These are phyloP conservation scores for Campoplex nolae DNA, from an alignment of 2,888 invertebrate genomes.

Conservation along the genomic window DNA sequence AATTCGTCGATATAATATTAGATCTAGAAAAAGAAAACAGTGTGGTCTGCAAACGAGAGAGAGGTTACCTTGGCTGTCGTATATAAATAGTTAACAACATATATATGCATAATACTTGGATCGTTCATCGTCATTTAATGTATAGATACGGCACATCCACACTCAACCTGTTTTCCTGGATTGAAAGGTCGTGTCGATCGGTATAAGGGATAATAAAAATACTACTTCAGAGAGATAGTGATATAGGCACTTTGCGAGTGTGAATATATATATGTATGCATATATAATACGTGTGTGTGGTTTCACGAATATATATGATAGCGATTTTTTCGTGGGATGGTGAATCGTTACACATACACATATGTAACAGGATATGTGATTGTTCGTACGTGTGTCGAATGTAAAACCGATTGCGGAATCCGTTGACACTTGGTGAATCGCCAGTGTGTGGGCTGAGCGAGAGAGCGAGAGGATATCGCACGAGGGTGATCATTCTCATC, in stretches of 20 bases:
- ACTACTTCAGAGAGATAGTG: constrained; percentile 57
- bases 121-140: constrained; percentile 21
- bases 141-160: constrained; percentile 36
- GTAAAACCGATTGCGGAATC: constrained; percentile 55
- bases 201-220: constrained; percentile 63
- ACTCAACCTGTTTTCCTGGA: constrained; percentile 60
- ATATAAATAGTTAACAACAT: neutral
- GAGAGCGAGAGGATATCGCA: neutral
- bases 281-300: neutral
- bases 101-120: constrained; percentile 1
- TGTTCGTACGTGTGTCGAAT: constrained; percentile 49
- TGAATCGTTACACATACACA: constrained; percentile 15
- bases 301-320: neutral
- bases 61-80: neutral
- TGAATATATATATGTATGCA: neutral
- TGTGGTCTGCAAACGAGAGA: neutral
- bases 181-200: constrained; percentile 68
- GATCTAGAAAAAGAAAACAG: neutral
- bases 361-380: constrained; percentile 5
- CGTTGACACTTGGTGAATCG: constrained; percentile 42
- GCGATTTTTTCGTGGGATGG: constrained; percentile 34
- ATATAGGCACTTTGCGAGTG: constrained; percentile 4
- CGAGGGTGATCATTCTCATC: constrained; percentile 9
- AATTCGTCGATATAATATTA: neutral
- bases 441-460: constrained; percentile 10